These are phyloP conservation scores for Smithornis capensis DNA, from an alignment of 2,113 vertebrate genomes.

Conservation along the genomic window DNA sequence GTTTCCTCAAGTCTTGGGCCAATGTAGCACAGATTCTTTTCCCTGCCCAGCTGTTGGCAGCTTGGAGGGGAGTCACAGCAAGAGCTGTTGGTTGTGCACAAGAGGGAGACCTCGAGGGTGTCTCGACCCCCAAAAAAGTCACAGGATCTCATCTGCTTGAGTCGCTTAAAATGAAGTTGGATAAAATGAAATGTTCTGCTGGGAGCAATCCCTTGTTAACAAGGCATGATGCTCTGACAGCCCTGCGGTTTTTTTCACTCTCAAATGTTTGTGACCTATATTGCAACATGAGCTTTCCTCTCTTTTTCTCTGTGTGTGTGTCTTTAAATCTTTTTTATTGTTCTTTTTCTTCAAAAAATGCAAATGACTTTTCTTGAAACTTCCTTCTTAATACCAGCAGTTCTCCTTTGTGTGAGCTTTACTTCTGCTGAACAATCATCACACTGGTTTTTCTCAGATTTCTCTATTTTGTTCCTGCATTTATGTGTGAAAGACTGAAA, in stretches of 20 bases:
- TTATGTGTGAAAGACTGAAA: not conserved
- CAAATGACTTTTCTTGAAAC: not conserved
- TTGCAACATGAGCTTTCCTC: not conserved
- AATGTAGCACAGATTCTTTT: not conserved
- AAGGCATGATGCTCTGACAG: not conserved
- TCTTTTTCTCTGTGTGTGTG: not conserved
- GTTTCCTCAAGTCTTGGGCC: not conserved
- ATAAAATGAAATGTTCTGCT: not conserved
- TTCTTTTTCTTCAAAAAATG: not conserved
- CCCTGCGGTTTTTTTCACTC: fast-evolving
- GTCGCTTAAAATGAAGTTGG: not conserved
- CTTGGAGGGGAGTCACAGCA: not conserved
- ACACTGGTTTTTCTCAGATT: not conserved
- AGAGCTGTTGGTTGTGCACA: not conserved
- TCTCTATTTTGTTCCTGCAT: not conserved
- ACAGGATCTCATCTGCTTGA: not conserved
- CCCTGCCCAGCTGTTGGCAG: not conserved
- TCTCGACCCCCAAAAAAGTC: not conserved
- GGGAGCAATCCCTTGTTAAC: not conserved
- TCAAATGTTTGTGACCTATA: not conserved
- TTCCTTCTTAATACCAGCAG: not conserved
- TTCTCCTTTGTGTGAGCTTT: not conserved
- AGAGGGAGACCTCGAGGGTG: not conserved
- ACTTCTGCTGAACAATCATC: not conserved
- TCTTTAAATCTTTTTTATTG: not conserved